phyloP scores from a whole-genome alignment of 2,797 vertebrate species.

The Platyrinchus mystaceus region DNA sequence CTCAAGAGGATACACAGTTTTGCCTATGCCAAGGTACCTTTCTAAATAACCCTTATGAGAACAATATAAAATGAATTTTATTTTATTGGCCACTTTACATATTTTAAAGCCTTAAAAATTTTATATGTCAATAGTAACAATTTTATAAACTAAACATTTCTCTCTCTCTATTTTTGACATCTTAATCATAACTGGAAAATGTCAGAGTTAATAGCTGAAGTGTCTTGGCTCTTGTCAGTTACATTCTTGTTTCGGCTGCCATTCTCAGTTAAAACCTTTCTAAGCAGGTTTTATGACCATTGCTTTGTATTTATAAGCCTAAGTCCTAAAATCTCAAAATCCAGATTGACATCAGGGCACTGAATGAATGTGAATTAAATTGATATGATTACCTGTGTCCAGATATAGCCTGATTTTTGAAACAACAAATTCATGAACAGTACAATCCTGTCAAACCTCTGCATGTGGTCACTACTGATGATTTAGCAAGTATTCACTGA shows the following conservation, averaged over 20 bases:
- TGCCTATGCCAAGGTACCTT: slow-evolving; percentile 36
- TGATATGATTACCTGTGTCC: not conserved
- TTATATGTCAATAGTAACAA: not conserved
- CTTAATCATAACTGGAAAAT: not conserved
- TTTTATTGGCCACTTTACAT: slow-evolving; percentile 12
- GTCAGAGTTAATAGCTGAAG: not conserved
- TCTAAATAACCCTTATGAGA: slow-evolving; percentile 43
- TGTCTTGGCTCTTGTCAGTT: not conserved
- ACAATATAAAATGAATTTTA: slow-evolving; percentile 23
- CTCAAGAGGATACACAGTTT: slow-evolving; percentile 47
- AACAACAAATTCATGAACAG: not conserved
- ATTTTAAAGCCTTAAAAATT: not conserved
- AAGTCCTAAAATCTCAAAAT: not conserved
- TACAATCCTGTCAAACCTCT: not conserved
- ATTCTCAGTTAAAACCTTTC: not conserved
- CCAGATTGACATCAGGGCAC: not conserved
- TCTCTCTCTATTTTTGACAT: not conserved
- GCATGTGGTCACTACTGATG: not conserved
- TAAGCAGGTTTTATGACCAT: not conserved
- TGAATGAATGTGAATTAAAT: not conserved
- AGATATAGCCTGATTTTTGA: not conserved
- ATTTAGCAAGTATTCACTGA: not conserved
- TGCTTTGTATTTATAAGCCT: not conserved
- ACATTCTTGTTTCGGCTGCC: not conserved
- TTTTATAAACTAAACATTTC: not conserved